Base-by-base conservation (phyloP, 2,797 vertebrate species). In the Halcyon chelicuti region DNA sequence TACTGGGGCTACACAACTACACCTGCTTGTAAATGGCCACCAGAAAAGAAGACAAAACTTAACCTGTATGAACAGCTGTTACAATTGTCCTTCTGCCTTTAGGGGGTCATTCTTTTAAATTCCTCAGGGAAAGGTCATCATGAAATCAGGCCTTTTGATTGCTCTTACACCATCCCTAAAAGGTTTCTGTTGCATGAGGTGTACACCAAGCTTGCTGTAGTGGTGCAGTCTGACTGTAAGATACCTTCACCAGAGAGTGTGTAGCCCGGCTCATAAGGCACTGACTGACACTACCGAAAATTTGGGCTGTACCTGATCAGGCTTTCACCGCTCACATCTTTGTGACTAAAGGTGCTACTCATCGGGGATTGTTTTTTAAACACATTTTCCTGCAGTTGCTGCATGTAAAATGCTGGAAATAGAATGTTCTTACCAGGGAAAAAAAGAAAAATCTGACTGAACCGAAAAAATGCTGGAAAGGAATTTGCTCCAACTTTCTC, bases 401-500 rank as follows among this genome's bases (percentile, higher is more conserved):
- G 75, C 4, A 11, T 54, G 35, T 63, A 57, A 92, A 94, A 79
- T 25, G 23, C 63, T 46, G 31, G 26, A 19, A 87, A 74, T 19
- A 72, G 7, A 80, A 31, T 35, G 77, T 82, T 86, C 75, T 68
- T 51, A 68, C 23, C 18, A n/a, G 18, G 12, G 13, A 1, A n/a
- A 31, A 67, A 60, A 83, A 57, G 35, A 39, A 39, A 63, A 61
- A 25, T 49, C 62, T 78, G 14, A 46, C 39, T 70, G 76, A 79
- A 84, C 26, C 75, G 55, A 88, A 96, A 93, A 90, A 86, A 94
- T 84, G 67, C 62, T 73, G 33, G 63, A 93, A 87, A 88, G 67
- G 86, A 91, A 93, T 93, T 95, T 91, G 28, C 63, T 94, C n/a
- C 55, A 51, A 90, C 63, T 87, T 88, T 90, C 71, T 94, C n/a